phyloP scores from a whole-genome alignment of 2,797 vertebrate genomes.

The Protonibea diacanthus region DNA sequence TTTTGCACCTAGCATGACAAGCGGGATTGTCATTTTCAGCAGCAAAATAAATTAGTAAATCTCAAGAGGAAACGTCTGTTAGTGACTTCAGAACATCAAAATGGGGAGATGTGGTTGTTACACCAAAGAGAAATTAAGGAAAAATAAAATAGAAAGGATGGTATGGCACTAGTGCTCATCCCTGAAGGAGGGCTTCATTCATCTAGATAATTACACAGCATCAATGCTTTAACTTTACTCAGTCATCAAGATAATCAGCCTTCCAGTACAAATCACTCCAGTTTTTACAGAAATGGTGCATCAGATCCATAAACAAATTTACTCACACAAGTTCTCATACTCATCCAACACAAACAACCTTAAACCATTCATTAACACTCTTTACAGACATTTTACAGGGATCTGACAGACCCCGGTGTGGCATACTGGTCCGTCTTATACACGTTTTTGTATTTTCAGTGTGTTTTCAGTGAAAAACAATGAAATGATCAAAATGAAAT shows the following conservation, averaged over 20 bases:
- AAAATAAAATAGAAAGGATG: constrained; percentile 42
- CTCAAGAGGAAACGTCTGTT: constrained; percentile 72
- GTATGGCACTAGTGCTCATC: constrained; percentile 83
- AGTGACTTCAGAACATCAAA: constrained; percentile 63
- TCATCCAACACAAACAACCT: constrained; percentile 49
- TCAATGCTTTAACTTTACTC: constrained; percentile 44
- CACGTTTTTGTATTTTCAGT: constrained; percentile 26
- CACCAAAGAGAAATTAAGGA: constrained; percentile 54
- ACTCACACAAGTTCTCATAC: constrained; percentile 57
- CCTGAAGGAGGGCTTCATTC: constrained; percentile 87
- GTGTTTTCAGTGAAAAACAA: constrained; percentile 21
- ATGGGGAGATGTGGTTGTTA: constrained; percentile 42
- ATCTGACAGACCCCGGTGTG: constrained; percentile 50
- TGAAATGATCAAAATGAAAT: constrained; percentile 73
- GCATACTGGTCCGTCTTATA: constrained; percentile 59
- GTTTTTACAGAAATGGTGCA: constrained; percentile 68
- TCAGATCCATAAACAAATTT: constrained; percentile 66
- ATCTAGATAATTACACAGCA: constrained; percentile 77
- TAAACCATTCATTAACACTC: constrained; percentile 53
- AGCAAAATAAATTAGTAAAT: constrained; percentile 84
- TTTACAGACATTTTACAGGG: constrained; percentile 63
- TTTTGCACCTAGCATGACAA: constrained; percentile 87
- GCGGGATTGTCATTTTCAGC: constrained; percentile 88
- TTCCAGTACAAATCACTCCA: constrained; percentile 75
- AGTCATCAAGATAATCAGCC: constrained; percentile 85